Evolutionary conservation across 2,888 invertebrate genomes (phyloP), one percentile per base, ranked within the genome.

Genomic region (Masnerella sp.): DNA sequence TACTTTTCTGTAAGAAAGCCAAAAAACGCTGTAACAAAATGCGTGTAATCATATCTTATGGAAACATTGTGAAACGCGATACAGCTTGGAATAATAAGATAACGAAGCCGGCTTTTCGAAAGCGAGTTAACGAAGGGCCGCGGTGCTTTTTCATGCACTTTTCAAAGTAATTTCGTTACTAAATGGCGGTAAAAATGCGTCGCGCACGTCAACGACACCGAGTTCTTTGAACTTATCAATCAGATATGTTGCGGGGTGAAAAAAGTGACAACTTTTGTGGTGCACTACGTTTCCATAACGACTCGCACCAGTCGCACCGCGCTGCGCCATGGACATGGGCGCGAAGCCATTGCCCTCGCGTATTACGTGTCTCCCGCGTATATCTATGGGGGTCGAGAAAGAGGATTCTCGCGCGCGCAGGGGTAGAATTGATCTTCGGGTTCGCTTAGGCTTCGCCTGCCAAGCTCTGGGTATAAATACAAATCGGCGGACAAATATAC

Each of bases 261-360:
- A n/a, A n/a, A 77, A 76, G 65, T 71, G 71, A 76, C 69, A 70
- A 70, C 73, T 71, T 78, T 64, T 81, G 80, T 81, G 71, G 67
- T 79, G 80, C 64, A 75, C 64, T 61, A 72, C 74, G 81, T 81
- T 77, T 73, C 81, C 81, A 81, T 81, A 80, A 80, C 81, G 70
- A 81, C 81, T 74, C 34, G 22, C 34, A 17, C 38, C 34, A 64
- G n/a, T n/a, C n/a, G n/a, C n/a, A n/a, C n/a, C 62, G 70, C 59
- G 64, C 52, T 65, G 74, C 42, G 68, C 68, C 65, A 68, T 74
- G 77, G 54, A 74, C 76, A 43, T 43, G 42, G 56, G 25, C 70
- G 54, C 32, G 76, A 75, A 78, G 78, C 77, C 77, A 77, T 79
- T 80, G 79, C 79, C 79, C 80, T 58, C 78, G 52, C 78, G 78